Base-by-base conservation (phyloP, 2,797 vertebrate species). In the Betta splendens region DNA sequence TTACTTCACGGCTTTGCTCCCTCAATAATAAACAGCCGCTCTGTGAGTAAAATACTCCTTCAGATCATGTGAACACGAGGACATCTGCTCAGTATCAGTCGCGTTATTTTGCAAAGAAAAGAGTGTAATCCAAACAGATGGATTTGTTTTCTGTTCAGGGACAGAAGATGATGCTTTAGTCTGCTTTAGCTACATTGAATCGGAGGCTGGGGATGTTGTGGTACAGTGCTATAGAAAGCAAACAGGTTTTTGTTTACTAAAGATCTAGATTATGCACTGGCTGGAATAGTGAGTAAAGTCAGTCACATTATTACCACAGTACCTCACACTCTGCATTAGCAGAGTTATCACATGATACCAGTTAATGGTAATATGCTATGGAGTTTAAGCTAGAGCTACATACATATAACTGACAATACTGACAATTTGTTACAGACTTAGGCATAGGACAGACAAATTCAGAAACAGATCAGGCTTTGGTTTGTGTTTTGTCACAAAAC, bases 261-360 rank as follows among this genome's bases (percentile, higher is more conserved):
- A 12, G 23, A 46, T 51, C 43, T 9, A 10, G 15, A 40, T 49
- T 28, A 20, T 50, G 10, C 18, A 7, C 11, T 0, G 2, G 48
- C 32, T 13, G 15, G 20, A 46, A 42, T n/a, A 22, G n/a, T 38
- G 6, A 13, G 16, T 32, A 3, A 11, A 7, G 15, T 53, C 33
- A 7, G 25, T 48, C 31, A 7, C 22, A 12, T 57, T 12, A 7
- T 44, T 72, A 44, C 58, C 59, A 50, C 39, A 35, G 31, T 51
- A 38, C 44, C 25, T 53, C 4, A 0, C 48, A 50, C 22, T 48
- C 45, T 45, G 39, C 32, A n/a, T 35, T 52, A 38, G 46, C 55
- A n/a, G 47, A 26, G 51, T 47, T 29, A 68, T 89, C 87, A 88
- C 85, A 89, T 87, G 89, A 73, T 58, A 20, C 42, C 31, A 37